phyloP scores from a whole-genome alignment of 2,113 vertebrate species.

The Catharus fuscescens region DNA sequence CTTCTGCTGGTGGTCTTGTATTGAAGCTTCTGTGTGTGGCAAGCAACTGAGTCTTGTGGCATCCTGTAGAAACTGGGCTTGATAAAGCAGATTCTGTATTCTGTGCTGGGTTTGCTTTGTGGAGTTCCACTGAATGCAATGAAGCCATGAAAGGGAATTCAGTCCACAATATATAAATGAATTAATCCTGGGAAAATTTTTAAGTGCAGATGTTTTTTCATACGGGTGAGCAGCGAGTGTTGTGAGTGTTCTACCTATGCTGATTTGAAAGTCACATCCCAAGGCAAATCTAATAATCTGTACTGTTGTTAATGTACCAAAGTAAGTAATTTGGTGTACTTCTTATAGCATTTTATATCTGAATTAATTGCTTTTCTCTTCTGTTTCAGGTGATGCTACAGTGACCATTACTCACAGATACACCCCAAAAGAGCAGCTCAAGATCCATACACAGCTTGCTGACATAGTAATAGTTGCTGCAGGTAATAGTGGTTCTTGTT shows the following conservation, averaged over 20 bases:
- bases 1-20: background rate
- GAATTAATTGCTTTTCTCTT: constrained; percentile 1
- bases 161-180: background rate
- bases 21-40: background rate
- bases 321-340: background rate
- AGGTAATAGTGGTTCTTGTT: background rate
- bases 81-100: background rate
- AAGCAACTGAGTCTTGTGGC: background rate
- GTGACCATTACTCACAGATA: constrained; percentile 65
- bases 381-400: constrained; percentile 86
- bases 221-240: background rate
- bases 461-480: constrained; percentile 10
- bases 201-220: rapidly evolving
- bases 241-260: background rate
- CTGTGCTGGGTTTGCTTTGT: background rate
- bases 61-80: background rate
- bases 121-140: rapidly evolving
- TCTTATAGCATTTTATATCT: background rate
- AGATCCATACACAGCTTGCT: background rate
- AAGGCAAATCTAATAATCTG: background rate
- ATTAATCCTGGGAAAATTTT: background rate
- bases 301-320: background rate
- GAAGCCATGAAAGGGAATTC: background rate
- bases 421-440: constrained; percentile 10
- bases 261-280: background rate